Conservation (phyloP, 2,113 vertebrate species). For the Ophiodon elongatus region DNA sequence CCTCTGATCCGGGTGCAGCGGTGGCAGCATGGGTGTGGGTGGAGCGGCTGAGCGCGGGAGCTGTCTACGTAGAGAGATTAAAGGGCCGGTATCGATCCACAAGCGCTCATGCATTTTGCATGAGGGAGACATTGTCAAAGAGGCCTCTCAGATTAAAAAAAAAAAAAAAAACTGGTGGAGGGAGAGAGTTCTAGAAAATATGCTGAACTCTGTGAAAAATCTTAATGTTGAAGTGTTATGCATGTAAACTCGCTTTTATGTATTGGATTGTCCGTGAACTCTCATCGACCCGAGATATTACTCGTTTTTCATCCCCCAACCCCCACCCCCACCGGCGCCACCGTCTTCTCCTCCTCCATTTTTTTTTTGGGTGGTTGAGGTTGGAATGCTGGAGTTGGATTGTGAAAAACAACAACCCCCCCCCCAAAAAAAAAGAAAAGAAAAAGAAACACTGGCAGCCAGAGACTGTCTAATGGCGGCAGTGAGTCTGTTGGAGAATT, state of each 20-base stretch:
- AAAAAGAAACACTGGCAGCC: constrained; percentile 68
- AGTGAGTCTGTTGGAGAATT: constrained; percentile 79
- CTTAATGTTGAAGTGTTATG: constrained; percentile 67
- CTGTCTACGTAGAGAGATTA: constrained; percentile 80
- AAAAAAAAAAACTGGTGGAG: constrained; percentile 50
- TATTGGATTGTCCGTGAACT: constrained; percentile 73
- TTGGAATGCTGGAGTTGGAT: constrained; percentile 46
- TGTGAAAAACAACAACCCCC: constrained; percentile 55
- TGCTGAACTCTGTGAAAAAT: constrained; percentile 77
- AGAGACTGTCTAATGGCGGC: constrained; percentile 79
- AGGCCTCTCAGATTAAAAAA: constrained; percentile 71
- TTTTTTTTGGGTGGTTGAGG: constrained; percentile 13
- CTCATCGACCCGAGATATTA: constrained; percentile 68
- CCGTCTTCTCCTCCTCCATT: constrained; percentile 18
- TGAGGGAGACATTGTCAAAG: constrained; percentile 82
- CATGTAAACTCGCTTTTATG: constrained; percentile 73
- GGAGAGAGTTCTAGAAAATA: constrained; percentile 71
- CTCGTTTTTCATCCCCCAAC: constrained; percentile 61
- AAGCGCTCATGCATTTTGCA: constrained; percentile 80
- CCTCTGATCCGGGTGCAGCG: constrained; percentile 71
- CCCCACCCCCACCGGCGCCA: background rate
- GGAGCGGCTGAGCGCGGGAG: constrained; percentile 68
- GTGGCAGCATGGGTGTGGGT: constrained; percentile 68
- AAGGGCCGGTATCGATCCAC: constrained; percentile 80
- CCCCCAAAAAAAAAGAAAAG: constrained; percentile 23